Conservation (phyloP, 2,888 invertebrate species). For the Apantesis nais region DNA sequence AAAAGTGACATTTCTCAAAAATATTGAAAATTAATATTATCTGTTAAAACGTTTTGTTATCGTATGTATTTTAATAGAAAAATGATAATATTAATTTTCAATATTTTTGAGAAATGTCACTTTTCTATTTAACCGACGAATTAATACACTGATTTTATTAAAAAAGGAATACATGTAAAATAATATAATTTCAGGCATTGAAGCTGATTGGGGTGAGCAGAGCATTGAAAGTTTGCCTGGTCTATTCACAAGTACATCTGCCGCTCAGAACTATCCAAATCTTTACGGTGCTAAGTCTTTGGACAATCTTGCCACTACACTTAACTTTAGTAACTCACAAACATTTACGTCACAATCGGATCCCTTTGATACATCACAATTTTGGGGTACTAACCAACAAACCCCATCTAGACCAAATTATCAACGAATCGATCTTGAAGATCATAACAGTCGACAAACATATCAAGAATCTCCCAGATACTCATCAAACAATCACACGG, state of each 20-base stretch:
- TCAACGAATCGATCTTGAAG: slow-evolving; percentile 48
- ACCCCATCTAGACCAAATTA: slow-evolving; percentile 48
- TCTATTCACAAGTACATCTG: slow-evolving; percentile 54
- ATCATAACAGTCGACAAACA: slow-evolving; percentile 38
- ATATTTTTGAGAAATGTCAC: too few relatives aligned
- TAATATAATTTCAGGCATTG: slow-evolving; percentile 59
- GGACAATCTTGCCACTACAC: slow-evolving; percentile 64
- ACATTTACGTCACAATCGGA: slow-evolving; percentile 49
- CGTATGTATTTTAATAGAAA: too few relatives aligned
- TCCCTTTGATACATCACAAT: slow-evolving; percentile 73
- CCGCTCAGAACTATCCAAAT: slow-evolving; percentile 54
- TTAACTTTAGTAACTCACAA: slow-evolving; percentile 28
- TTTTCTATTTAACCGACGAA: too few relatives aligned
- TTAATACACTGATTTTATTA: not conserved
- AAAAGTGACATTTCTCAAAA: too few relatives aligned
- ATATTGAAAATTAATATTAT: too few relatives aligned
- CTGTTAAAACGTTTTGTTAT: too few relatives aligned
- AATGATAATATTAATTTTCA: too few relatives aligned
- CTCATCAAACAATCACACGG: slow-evolving; percentile 44
- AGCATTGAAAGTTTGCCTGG: slow-evolving; percentile 76
- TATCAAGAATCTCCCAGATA: slow-evolving; percentile 66
- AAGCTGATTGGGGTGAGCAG: slow-evolving; percentile 71
- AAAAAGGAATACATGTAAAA: not conserved
- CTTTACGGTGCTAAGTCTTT: slow-evolving; percentile 76
- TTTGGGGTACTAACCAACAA: slow-evolving; percentile 61